Evolutionary conservation across 2,888 invertebrate genomes (phyloP), one percentile per base, ranked within the genome.

Genomic region (Caenorhabditis japonica): DNA sequence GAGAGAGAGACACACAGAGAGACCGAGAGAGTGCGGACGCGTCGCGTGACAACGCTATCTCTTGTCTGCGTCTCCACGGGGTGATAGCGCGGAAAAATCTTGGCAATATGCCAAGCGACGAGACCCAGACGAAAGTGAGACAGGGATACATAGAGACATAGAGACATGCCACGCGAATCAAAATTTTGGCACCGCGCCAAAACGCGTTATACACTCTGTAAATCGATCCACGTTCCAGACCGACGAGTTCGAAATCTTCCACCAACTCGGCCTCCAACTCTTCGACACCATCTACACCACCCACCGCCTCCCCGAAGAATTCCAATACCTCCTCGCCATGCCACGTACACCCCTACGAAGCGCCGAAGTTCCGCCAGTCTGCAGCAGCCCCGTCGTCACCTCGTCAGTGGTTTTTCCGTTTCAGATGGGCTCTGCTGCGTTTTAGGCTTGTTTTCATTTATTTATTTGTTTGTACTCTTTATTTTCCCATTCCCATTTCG

Each of bases 241-340:
- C 13, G 66, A 70, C n/a, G 75, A 78, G 15, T 76, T 76, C 60
- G 75, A 76, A 19, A 19, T 39, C 3, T 76, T 76, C 68, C 68
- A 76, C 46, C 43, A 27, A 36, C 19, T 68, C n/a, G 78, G 76
- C 19, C 23, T 68, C 12, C 58, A 76, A 21, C 19, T 49, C 17
- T 19, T 64, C 21, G 64, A 59, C 38, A 12, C 33, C 8, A n/a
- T 59, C 53, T 60, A 59, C 27, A 25, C 36, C 41, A 8, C 33
- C 2, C 36, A 38, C 15, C 33, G 3, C 3, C 38, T 73, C 36
- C 58, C 64, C n/a, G 51, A 53, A 15, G 52, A 49, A 7, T 60
- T 73, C 60, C 39, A 27, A 17, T 27, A 39, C 38, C 3, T 71
- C 27, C 19, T 62, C 44, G 36, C 15, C 1, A 4, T 62, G 2